Percentiles rank a stretch among this genome's conserved stretches.
phyloP scores from a whole-genome alignment of 2,797 vertebrate genomes.

The Leucoraja ocellata region DNA sequence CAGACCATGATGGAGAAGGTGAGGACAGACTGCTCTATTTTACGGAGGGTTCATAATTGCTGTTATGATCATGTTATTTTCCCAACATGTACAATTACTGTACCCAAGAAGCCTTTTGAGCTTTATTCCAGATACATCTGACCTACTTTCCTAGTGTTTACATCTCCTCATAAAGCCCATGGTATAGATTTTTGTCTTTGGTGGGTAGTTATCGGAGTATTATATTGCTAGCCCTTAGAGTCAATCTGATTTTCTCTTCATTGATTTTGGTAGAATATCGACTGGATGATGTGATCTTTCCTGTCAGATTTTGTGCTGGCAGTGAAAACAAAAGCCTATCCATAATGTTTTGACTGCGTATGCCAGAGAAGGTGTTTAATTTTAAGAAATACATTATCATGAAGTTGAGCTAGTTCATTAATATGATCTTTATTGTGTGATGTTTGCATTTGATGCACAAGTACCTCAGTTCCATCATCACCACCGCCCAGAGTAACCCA shows the following conservation, averaged over 20 bases:
- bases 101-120: background rate
- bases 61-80: background rate
- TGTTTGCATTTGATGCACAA: background rate
- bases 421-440: background rate
- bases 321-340: background rate
- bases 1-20: too few relatives aligned
- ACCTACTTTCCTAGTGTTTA: background rate
- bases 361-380: background rate
- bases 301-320: background rate
- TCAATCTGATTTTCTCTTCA: background rate
- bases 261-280: background rate
- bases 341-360: background rate
- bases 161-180: background rate
- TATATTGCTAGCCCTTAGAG: background rate
- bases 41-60: background rate
- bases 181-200: background rate
- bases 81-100: background rate
- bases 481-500: background rate
- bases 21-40: too few relatives aligned
- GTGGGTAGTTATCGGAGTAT: background rate
- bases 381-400: background rate
- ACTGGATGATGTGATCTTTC: background rate
- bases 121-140: background rate
- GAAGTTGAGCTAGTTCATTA: background rate
- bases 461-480: background rate